Evolutionary conservation across 2,113 vertebrate species (phyloP), one percentile per base, ranked within the genome.

Genomic region (Anguilla rostrata): DNA sequence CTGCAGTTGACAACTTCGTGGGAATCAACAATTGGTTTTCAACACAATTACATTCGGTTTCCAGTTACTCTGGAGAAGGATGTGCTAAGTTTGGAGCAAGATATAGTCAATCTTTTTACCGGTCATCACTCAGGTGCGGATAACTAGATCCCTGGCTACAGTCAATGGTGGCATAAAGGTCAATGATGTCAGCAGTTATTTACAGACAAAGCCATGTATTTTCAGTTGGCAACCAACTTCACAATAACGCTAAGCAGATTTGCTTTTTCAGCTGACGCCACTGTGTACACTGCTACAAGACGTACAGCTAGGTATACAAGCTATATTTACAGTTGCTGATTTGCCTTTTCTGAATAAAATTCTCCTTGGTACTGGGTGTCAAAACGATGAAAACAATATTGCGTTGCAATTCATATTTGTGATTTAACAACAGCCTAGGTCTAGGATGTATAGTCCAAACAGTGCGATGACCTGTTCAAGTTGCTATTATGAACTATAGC

Each of bases 401-500:
- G 26, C 71, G 39, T 39, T 40, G 16, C 20, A 7, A 18, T 41
- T 6, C 3, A 66, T 11, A 39, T 20, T 75, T 75, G 71, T 75
- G 71, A 41, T 41, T 40, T 40, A 41, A 40, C 78, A 41, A 18
- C 39, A 4, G 15, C 39, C 78, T 41, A 79, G 29, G 3, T 78
- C 5, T 60, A 66, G n/a, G n/a, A 75, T 41, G 8, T 16, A 2
- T 12, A 80, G 26, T 41, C 16, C 78, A 80, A 80, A 20, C 39
- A 80, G 39, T 40, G 0, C 34, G 78, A 41, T 41, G 39, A 40
- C 39, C 39, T 14, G 78, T 40, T 80, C 39, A 80, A 80, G 78
- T 80, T 80, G 78, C 78, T 41, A 80, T 39, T 7, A 78, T 78
- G 40, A 41, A 80, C 39, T 80, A 39, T 78, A 66, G 60, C n/a